These are phyloP conservation scores for Eupithecia subumbrata DNA, from an alignment of 2,888 invertebrate genomes.

Conservation along the genomic window DNA sequence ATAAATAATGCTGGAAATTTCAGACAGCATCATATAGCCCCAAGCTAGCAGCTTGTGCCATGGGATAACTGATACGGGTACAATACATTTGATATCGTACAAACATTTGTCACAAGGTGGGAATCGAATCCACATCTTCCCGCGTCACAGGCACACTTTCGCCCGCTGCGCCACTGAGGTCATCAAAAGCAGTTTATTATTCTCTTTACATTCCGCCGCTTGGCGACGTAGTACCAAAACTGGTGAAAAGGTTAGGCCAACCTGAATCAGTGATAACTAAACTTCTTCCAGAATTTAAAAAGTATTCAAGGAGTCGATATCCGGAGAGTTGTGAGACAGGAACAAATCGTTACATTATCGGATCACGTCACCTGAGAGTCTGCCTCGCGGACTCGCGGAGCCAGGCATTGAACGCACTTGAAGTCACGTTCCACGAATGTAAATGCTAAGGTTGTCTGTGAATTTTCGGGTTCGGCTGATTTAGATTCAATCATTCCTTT, in stretches of 20 bases:
- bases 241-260: neutral
- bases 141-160: neutral
- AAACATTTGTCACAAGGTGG: neutral
- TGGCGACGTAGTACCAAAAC: neutral
- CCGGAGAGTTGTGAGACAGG: slow-evolving; percentile 22
- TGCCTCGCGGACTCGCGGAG: slow-evolving; percentile 34
- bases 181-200: neutral
- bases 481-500: neutral
- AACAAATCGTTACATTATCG: slow-evolving; percentile 36
- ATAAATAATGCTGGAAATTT: neutral
- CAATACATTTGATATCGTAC: neutral
- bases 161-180: neutral
- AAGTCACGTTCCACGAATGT: slow-evolving; percentile 60
- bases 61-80: neutral
- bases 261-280: neutral
- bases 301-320: slow-evolving; percentile 2
- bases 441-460: slow-evolving; percentile 49
- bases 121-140: neutral
- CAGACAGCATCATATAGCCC: neutral
- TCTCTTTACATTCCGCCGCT: neutral
- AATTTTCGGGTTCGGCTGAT: slow-evolving; percentile 14
- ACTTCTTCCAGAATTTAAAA: slow-evolving; percentile 4
- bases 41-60: neutral
- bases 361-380: slow-evolving; percentile 31
- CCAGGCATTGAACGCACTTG: slow-evolving; percentile 41